phyloP scores from a whole-genome alignment of 2,113 vertebrate species.

The Procapra przewalskii region DNA sequence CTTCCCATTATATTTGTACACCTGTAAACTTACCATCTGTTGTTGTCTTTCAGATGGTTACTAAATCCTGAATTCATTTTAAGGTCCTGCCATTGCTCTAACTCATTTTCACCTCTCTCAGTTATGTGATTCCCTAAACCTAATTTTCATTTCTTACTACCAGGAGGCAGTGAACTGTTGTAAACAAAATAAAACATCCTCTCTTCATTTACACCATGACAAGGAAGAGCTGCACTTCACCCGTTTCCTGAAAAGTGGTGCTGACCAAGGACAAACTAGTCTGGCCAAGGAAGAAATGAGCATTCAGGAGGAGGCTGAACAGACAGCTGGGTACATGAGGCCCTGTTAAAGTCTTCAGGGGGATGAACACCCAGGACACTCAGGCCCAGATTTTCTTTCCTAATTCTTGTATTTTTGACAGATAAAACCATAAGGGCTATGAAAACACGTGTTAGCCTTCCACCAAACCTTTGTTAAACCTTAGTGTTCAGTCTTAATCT shows the following conservation, averaged over 20 bases:
- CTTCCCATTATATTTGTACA: constrained; percentile 42
- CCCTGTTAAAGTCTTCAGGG: neutral
- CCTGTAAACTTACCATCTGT: constrained; percentile 68
- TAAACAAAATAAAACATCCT: constrained; percentile 62
- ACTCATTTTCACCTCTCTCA: constrained; percentile 55
- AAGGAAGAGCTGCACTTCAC: neutral
- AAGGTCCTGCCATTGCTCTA: constrained; percentile 57
- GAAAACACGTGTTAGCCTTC: neutral
- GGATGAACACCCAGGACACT: neutral
- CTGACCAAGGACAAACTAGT: neutral
- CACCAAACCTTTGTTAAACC: neutral
- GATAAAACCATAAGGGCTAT: neutral
- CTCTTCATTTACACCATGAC: neutral
- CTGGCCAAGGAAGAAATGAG: neutral
- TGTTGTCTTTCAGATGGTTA: constrained; percentile 51
- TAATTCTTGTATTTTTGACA: neutral
- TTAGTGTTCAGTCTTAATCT: neutral
- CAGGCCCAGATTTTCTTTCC: neutral
- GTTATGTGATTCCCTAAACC: constrained; percentile 31
- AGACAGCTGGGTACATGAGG: neutral
- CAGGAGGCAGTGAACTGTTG: constrained; percentile 22
- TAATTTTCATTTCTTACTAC: constrained; percentile 54
- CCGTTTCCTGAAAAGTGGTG: neutral
- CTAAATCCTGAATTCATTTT: constrained; percentile 61
- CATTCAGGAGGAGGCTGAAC: neutral